Evolutionary conservation across 2,888 invertebrate species (phyloP).

Genomic region (Tipula unca): DNA sequence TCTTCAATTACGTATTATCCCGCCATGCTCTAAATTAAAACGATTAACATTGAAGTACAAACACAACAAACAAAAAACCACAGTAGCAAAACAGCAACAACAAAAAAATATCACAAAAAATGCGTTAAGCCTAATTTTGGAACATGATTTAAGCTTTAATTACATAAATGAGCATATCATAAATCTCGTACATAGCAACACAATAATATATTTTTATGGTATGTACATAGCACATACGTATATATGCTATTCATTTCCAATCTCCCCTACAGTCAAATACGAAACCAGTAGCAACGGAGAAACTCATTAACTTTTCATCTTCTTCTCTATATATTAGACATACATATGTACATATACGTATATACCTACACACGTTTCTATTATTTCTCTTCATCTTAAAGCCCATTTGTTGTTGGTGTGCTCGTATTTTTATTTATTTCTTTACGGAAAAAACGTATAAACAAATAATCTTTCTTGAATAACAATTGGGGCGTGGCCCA

Average conservation of each 20-base stretch:
- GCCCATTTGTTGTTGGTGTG: background rate
- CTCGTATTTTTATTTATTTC: background rate
- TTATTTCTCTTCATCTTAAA: background rate
- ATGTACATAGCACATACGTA: too few relatives aligned
- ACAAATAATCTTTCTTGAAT: slow-evolving; percentile 8
- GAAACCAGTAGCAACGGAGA: background rate
- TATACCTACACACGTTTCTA: background rate
- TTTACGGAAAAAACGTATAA: background rate
- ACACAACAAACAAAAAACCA: background rate
- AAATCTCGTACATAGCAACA: background rate
- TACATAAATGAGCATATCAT: background rate
- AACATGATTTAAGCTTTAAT: background rate
- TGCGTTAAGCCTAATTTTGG: background rate
- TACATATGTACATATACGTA: too few relatives aligned
- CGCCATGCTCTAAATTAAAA: background rate
- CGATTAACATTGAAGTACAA: background rate
- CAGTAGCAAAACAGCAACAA: background rate
- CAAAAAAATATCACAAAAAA: background rate
- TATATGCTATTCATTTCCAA: background rate
- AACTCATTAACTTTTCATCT: background rate
- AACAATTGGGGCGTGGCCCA: background rate
- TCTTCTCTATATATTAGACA: background rate
- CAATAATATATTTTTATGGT: background rate
- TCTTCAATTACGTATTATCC: background rate
- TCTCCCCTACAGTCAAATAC: background rate